Percentiles rank a stretch among this genome's conserved stretches.
phyloP scores from a whole-genome alignment of 1,140 invertebrate genomes.

The Drosophila miranda region DNA sequence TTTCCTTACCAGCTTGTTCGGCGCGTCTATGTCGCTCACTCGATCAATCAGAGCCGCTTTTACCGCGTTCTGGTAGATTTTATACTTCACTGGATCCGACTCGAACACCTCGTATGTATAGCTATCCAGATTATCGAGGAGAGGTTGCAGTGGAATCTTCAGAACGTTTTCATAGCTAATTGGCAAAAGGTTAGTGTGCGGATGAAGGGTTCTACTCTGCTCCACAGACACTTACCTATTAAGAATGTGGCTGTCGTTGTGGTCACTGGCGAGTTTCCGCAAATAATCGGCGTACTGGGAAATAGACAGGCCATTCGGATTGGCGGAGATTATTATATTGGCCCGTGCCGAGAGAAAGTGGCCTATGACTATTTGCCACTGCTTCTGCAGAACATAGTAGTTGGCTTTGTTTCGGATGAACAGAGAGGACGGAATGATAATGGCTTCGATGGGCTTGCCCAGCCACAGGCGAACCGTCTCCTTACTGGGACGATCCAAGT shows the following conservation, averaged over 20 bases:
- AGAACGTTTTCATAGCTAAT: constrained; percentile 96
- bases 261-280: constrained; percentile 89
- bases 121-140: constrained; percentile 97
- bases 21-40: constrained; percentile 73
- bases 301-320: constrained; percentile 85
- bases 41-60: constrained; percentile 87
- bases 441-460: constrained; percentile 94
- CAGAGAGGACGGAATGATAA: constrained; percentile 91
- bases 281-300: constrained; percentile 93
- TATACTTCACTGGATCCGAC: constrained; percentile 98
- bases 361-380: constrained; percentile 90
- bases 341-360: constrained; percentile 88
- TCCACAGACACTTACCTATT: constrained; percentile 33
- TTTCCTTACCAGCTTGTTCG: constrained; percentile 57
- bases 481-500: constrained; percentile 87
- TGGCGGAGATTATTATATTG: constrained; percentile 91
- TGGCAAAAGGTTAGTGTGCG: constrained; percentile 15
- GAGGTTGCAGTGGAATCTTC: constrained; percentile 94
- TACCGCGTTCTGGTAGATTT: constrained; percentile 93
- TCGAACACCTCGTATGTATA: constrained; percentile 99
- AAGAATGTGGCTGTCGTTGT: constrained; percentile 82
- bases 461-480: constrained; percentile 92
- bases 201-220: not conserved
- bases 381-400: constrained; percentile 93
- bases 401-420: constrained; percentile 91